Conservation (phyloP, 1,140 invertebrate species). For the Drosophila orena region DNA sequence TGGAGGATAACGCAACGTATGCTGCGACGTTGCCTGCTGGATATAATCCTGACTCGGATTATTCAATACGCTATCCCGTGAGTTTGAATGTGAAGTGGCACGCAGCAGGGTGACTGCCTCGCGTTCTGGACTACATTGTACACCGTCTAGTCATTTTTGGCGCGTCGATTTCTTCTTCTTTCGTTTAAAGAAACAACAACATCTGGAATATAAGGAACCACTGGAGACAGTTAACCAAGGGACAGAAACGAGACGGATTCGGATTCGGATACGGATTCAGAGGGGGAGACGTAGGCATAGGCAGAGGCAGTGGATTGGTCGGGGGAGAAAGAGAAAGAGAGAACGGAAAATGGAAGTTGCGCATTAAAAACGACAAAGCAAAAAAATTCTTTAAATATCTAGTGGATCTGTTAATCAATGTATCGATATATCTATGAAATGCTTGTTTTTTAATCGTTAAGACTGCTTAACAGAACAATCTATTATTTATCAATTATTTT, state of each 20-base stretch:
- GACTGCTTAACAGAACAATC: not conserved
- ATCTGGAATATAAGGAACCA: conserved; percentile 89
- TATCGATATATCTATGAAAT: conserved; percentile 68
- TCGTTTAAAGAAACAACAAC: conserved; percentile 98
- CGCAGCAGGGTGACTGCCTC: conserved; percentile 89
- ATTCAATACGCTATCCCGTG: conserved; percentile 88
- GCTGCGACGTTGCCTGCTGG: conserved; percentile 85
- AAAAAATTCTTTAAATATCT: conserved; percentile 64
- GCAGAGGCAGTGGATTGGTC: conserved; percentile 23
- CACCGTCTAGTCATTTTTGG: conserved; percentile 85
- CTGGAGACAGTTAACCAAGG: conserved; percentile 73
- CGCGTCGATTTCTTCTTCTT: conserved; percentile 95
- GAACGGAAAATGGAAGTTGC: conserved; percentile 54
- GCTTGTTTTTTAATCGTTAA: not conserved
- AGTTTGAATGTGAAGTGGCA: conserved; percentile 89
- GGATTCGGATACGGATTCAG: conserved; percentile 21
- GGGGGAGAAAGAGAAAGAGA: conserved; percentile 47
- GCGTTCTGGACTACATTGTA: conserved; percentile 87
- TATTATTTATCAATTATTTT: too few relatives aligned
- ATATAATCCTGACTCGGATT: conserved; percentile 85
- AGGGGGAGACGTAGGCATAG: conserved; percentile 5
- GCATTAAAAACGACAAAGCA: conserved; percentile 84
- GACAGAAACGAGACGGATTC: conserved; percentile 45
- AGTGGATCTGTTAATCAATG: conserved; percentile 63
- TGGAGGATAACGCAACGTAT: conserved; percentile 85